These are phyloP conservation scores for Ursus arctos DNA, from an alignment of 2,113 vertebrate genomes.

Conservation along the genomic window DNA sequence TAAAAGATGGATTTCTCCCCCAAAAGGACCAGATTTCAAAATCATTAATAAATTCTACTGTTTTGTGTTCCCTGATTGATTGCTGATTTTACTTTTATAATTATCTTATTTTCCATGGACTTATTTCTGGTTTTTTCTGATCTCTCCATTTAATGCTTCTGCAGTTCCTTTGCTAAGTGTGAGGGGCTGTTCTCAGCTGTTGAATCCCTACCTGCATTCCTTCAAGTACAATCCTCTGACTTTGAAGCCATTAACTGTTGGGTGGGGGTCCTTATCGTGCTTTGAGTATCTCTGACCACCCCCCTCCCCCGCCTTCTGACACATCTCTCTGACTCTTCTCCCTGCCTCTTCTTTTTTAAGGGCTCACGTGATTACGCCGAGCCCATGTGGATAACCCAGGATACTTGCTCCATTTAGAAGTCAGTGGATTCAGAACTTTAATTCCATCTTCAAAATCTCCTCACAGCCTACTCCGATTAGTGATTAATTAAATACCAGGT, in stretches of 20 bases:
- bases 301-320: not conserved
- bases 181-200: not conserved
- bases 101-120: not conserved
- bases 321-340: not conserved
- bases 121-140: not conserved
- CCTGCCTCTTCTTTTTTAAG: not conserved
- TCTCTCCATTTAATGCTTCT: not conserved
- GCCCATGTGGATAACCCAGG: not conserved
- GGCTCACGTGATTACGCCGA: not conserved
- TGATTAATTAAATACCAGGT: slow-evolving; percentile 14
- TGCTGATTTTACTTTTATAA: not conserved
- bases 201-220: not conserved
- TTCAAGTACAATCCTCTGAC: not conserved
- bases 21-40: not conserved
- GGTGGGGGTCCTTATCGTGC: not conserved
- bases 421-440: not conserved
- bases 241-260: not conserved
- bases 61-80: not conserved
- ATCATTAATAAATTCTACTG: not conserved
- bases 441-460: not conserved
- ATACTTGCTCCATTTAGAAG: not conserved
- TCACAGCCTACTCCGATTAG: not conserved
- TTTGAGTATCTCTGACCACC: not conserved
- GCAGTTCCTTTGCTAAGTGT: not conserved
- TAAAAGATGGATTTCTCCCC: not conserved